Base-by-base conservation (phyloP, 2,113 vertebrate species). In the Clupea harengus region DNA sequence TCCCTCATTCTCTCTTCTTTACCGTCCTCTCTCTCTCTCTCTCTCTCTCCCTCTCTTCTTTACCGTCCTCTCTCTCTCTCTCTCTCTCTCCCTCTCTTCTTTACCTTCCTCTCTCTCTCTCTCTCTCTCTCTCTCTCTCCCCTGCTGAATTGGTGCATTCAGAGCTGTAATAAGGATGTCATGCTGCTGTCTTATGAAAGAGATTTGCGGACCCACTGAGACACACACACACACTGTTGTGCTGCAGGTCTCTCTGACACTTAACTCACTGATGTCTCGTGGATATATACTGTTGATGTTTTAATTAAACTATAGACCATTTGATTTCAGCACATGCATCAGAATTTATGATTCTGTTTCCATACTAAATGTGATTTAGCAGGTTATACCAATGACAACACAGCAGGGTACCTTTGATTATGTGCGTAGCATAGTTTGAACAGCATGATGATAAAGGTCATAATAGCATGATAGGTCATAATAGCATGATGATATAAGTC, bases 161-260 rank as follows among this genome's bases (percentile, higher is more conserved):
- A 32, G 13, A 13, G 72, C 72, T 49, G 82, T 82, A 11, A 46
- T 45, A 20, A 75, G 60, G 80, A 85, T 82, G 54, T 88, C 84
- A 87, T 11, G 17, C 87, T 83, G 84, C 17, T 49, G 78, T 82
- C 84, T 81, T 80, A 83, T 88, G 75, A 88, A 75, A 7, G 81
- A 50, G 81, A 85, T 10, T 64, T 25, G 60, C 60, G 9, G 60
- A 28, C 7, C 25, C n/a, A 67, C n/a, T 67, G 64, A 67, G 64
- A 13, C 64, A 11, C 1, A 39, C 64, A 11, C 1, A 39, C 11
- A 28, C 28, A 11, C 57, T 32, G 15, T 2, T 44, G 72, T 15
- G 32, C 72, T 78, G 32, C 72, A 25, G 22, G n/a, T 67, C 25
- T 28, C 64, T 28, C 25, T 67, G 8, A 1, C 64, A 10, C 7